phyloP scores from a whole-genome alignment of 2,888 invertebrate genomes.

The Cantharis lateralis region DNA sequence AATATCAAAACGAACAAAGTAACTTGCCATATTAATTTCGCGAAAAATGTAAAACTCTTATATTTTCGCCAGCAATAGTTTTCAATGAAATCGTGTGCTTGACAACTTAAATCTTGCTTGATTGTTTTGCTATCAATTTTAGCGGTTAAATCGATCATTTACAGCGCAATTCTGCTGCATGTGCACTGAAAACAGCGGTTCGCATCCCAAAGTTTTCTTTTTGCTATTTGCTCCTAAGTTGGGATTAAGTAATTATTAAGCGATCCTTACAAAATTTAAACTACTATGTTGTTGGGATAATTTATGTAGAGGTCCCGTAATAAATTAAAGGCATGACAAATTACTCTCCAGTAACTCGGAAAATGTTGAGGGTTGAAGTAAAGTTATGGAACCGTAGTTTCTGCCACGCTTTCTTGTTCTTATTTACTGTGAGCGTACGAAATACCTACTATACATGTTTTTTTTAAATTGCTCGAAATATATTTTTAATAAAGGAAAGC shows the following conservation, averaged over 20 bases:
- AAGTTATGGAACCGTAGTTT: not conserved
- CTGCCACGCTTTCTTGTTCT: not conserved
- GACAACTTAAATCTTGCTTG: not conserved
- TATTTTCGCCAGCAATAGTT: too few relatives aligned
- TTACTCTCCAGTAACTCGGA: not conserved
- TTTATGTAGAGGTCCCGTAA: not conserved
- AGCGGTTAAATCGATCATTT: not conserved
- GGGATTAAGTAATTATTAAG: not conserved
- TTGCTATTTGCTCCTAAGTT: not conserved
- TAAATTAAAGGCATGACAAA: not conserved
- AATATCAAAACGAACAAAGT: not conserved
- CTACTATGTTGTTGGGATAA: not conserved
- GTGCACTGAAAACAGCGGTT: too few relatives aligned
- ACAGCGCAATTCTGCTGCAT: too few relatives aligned
- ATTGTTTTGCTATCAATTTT: not conserved
- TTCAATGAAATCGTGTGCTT: not conserved
- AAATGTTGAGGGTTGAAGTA: not conserved
- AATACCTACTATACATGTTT: not conserved
- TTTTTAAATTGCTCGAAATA: not conserved
- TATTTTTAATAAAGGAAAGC: not conserved
- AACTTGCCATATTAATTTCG: not conserved
- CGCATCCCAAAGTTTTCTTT: too few relatives aligned
- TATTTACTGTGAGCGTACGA: not conserved
- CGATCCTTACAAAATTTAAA: not conserved
- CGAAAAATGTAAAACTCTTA: not conserved